phyloP scores from a whole-genome alignment of 2,113 vertebrate species.

The Cyprinodon tularosa region DNA sequence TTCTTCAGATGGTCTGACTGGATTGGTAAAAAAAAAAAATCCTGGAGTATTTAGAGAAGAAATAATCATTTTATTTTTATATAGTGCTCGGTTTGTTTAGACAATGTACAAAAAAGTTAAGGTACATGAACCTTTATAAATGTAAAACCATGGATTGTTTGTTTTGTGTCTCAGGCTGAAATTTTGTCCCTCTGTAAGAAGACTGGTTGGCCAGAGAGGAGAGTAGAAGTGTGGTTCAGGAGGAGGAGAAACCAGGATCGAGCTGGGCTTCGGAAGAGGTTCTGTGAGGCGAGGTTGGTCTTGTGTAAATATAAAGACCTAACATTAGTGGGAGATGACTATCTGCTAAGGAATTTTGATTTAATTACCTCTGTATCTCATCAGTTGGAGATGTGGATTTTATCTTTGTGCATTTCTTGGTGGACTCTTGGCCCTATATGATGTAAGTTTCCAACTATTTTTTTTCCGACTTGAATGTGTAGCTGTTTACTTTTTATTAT shows the following conservation, averaged over 20 bases:
- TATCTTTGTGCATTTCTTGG: slow-evolving; percentile 84
- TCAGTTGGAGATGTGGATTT: slow-evolving; percentile 92
- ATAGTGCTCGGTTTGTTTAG: too few relatives aligned
- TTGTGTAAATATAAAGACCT: neutral
- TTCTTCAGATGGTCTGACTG: too few relatives aligned
- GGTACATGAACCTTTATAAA: too few relatives aligned
- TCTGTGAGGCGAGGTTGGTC: slow-evolving; percentile 70
- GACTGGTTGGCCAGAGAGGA: slow-evolving; percentile 64
- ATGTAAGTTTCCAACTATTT: too few relatives aligned
- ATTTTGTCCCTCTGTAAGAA: slow-evolving; percentile 70
- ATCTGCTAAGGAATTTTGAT: slow-evolving; percentile 25
- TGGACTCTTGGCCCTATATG: slow-evolving; percentile 86
- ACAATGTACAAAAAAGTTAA: too few relatives aligned
- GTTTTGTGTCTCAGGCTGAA: slow-evolving; percentile 42
- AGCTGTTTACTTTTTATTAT: neutral
- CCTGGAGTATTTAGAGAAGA: too few relatives aligned
- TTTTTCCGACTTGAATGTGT: neutral
- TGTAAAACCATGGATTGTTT: neutral
- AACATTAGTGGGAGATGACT: neutral
- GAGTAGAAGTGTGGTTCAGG: slow-evolving; percentile 70
- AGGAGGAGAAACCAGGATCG: slow-evolving; percentile 69
- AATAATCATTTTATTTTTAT: too few relatives aligned
- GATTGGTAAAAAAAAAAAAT: too few relatives aligned
- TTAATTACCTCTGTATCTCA: slow-evolving; percentile 41
- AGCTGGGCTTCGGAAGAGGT: slow-evolving; percentile 64